Base-by-base conservation (phyloP, 92 coral and sea anemone species). In the Anthopleura xanthogrammica region DNA sequence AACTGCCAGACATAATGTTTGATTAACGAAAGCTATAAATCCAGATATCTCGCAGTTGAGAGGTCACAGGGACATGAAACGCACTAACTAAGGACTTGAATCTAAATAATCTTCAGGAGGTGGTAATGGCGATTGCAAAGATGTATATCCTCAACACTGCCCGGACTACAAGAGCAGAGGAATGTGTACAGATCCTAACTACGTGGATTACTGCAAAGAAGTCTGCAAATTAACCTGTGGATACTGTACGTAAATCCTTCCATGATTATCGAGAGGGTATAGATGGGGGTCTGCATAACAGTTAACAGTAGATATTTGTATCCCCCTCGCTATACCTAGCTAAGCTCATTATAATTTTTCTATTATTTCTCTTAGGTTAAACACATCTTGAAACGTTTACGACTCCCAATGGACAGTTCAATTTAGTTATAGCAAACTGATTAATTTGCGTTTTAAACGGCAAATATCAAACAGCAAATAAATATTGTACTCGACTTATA, bases 161-260 rank as follows among this genome's bases (percentile, higher is more conserved):
- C 96, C 96, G 11, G 82, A 41, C 41, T 92, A 86, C 87, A 92
- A 92, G 75, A 23, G 84, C 19, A 50, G 78, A 72, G 96, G 96
- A 12, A 77, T 84, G 81, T 92, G 96, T 70, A 87, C 90, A 22
- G 88, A 88, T 41, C 87, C 93, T 16, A 41, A 65, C 40, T 79
- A 92, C 81, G 77, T 77, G 78, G 89, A 84, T 22, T 90, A 93
- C 84, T 83, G 89, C 75, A 88, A 71, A 52, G 92, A 93, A 76
- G 97, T 93, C 54, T 93, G 97, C 90, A 82, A 86, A 65, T 81
- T 41, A 48, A 93, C 97, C 22, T 93, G 94, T 74, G 89, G 90
- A 66, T 88, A 83, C 80, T 83, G 92, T 78, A 92, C 41, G 89
- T 89, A 86, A 23, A 13, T 22, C 74, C 14, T 8, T 54, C 16